phyloP scores from a whole-genome alignment of 2,113 vertebrate species.

The Zapus hudsonius region DNA sequence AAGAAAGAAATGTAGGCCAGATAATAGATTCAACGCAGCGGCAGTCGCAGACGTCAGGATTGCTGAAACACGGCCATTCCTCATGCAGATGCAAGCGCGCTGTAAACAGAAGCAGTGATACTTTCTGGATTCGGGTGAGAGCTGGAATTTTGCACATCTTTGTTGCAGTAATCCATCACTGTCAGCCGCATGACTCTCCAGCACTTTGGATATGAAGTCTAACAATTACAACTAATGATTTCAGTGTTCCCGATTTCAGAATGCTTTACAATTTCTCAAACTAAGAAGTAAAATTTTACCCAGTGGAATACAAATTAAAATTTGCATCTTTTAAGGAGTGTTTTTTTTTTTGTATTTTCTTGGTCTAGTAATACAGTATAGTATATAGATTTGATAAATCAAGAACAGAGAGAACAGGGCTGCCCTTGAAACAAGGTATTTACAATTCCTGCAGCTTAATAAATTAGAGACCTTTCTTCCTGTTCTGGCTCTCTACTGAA shows the following conservation, averaged over 20 bases:
- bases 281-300: background rate
- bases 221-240: conserved; percentile 49
- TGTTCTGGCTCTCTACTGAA: background rate
- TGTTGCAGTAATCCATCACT: background rate
- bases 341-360: background rate
- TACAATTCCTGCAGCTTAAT: background rate
- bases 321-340: background rate
- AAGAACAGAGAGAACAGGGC: background rate
- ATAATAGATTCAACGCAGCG: conserved; percentile 15
- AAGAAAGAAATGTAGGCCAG: conserved; percentile 39
- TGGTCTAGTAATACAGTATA: background rate
- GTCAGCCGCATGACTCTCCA: background rate
- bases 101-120: background rate
- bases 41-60: conserved; percentile 25
- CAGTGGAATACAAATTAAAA: background rate
- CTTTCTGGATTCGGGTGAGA: conserved; percentile 21
- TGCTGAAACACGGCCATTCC: background rate
- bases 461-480: background rate
- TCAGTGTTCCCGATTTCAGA: background rate
- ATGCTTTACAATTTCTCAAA: conserved; percentile 27
- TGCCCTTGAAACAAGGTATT: background rate
- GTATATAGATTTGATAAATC: background rate
- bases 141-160: background rate
- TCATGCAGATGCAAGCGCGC: conserved; percentile 35
- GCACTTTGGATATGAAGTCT: background rate